A percentile compares a stretch with the other conserved stretches of the same genome.
Conservation (phyloP, 2,797 vertebrate genomes). For the Bryconaethiops microstoma region DNA sequence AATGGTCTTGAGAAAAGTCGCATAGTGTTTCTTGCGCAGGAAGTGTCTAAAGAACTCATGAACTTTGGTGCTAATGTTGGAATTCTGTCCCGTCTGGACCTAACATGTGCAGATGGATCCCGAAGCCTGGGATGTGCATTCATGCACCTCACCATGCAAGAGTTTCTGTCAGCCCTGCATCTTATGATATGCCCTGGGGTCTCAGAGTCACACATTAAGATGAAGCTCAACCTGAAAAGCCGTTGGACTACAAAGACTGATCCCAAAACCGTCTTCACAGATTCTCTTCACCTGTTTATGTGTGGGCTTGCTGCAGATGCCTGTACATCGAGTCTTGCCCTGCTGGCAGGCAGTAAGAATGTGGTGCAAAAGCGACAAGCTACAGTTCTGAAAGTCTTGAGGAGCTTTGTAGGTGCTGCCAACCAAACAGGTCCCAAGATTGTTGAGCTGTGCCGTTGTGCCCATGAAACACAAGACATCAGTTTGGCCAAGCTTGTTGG, state of each 20-base stretch:
- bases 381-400: conserved; percentile 72
- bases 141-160: conserved; percentile 86
- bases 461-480: conserved; percentile 81
- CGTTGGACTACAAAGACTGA: conserved; percentile 84
- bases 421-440: conserved; percentile 87
- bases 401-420: conserved; percentile 69
- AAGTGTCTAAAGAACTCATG: conserved; percentile 71
- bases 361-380: conserved; percentile 78
- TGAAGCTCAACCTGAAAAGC: conserved; percentile 83
- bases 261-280: conserved; percentile 76
- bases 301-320: conserved; percentile 82
- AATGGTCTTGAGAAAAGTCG: conserved; percentile 77
- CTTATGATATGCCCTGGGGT: conserved; percentile 81
- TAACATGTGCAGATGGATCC: conserved; percentile 65
- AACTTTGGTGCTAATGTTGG: conserved; percentile 76
- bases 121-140: conserved; percentile 78
- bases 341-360: conserved; percentile 65
- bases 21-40: conserved; percentile 78
- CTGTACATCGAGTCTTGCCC: conserved; percentile 75
- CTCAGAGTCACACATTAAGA: conserved; percentile 68
- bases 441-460: conserved; percentile 84
- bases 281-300: conserved; percentile 83
- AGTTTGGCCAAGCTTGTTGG: conserved; percentile 72
- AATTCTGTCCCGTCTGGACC: conserved; percentile 77
- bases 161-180: conserved; percentile 87